phyloP scores from a whole-genome alignment of 2,888 invertebrate species.

The Gandaritis pyraliata region DNA sequence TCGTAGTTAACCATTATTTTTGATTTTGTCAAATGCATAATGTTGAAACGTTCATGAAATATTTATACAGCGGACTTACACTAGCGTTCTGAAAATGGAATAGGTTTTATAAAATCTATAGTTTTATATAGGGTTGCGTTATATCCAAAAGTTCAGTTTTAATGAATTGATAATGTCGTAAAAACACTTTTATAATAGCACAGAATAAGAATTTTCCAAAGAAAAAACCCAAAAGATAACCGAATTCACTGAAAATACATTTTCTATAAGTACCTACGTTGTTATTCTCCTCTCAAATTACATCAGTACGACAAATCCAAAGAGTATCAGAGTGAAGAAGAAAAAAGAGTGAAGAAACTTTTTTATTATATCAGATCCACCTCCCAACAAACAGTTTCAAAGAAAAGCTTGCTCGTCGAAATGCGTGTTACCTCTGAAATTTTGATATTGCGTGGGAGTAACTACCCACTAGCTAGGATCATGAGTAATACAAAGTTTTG shows the following conservation, averaged over 20 bases:
- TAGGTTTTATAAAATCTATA: too few species aligned
- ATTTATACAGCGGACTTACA: background rate
- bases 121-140: too few species aligned
- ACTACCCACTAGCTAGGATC: constrained; percentile 67
- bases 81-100: too few species aligned
- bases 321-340: background rate
- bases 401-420: constrained; percentile 54
- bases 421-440: constrained; percentile 73
- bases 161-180: too few species aligned
- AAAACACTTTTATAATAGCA: too few species aligned
- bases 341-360: background rate
- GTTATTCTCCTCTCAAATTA: background rate
- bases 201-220: too few species aligned
- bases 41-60: background rate
- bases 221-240: too few species aligned
- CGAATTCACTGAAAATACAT: too few species aligned
- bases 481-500: constrained; percentile 74
- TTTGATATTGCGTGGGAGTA: constrained; percentile 78
- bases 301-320: background rate
- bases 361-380: constrained; percentile 15
- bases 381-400: constrained; percentile 18
- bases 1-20: background rate
- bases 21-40: background rate
- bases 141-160: too few species aligned
- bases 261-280: background rate